Evolutionary conservation across 1,140 invertebrate species (phyloP).

Genomic region (Sogatella furcifera): DNA sequence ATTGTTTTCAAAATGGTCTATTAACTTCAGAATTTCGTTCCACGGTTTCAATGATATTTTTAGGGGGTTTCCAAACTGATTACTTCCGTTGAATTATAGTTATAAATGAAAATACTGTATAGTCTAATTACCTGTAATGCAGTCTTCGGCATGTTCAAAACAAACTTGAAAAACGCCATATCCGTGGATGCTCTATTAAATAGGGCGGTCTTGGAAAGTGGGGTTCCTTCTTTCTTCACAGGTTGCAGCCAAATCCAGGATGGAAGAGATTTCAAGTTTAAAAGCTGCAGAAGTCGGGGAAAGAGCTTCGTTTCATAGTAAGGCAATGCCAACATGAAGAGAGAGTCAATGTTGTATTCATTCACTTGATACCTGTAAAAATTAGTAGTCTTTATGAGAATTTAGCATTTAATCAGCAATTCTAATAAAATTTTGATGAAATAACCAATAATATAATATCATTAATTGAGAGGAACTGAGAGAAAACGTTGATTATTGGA

Average conservation of each 20-base stretch:
- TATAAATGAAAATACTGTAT: background rate
- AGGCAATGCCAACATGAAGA: constrained; percentile 71
- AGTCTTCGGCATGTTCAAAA: constrained; percentile 54
- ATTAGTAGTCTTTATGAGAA: background rate
- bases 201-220: constrained; percentile 56
- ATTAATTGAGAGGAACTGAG: no score
- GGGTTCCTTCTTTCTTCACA: constrained; percentile 59
- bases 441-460: no score
- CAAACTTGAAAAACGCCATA: constrained; percentile 54
- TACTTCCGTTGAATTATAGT: no score
- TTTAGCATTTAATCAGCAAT: no score
- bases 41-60: no score
- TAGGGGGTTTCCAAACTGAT: no score
- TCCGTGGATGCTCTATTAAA: constrained; percentile 59
- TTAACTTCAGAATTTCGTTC: no score
- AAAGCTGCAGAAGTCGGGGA: constrained; percentile 64
- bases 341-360: constrained; percentile 69
- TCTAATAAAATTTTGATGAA: no score
- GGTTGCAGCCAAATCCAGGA: constrained; percentile 65
- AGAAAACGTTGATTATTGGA: no score
- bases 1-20: no score
- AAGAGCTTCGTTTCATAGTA: constrained; percentile 89
- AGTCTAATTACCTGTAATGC: constrained; percentile 44
- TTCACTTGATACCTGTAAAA: constrained; percentile 68
- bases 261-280: constrained; percentile 51